These are phyloP conservation scores for Leuciscus waleckii DNA, from an alignment of 2,797 vertebrate genomes.

Conservation along the genomic window DNA sequence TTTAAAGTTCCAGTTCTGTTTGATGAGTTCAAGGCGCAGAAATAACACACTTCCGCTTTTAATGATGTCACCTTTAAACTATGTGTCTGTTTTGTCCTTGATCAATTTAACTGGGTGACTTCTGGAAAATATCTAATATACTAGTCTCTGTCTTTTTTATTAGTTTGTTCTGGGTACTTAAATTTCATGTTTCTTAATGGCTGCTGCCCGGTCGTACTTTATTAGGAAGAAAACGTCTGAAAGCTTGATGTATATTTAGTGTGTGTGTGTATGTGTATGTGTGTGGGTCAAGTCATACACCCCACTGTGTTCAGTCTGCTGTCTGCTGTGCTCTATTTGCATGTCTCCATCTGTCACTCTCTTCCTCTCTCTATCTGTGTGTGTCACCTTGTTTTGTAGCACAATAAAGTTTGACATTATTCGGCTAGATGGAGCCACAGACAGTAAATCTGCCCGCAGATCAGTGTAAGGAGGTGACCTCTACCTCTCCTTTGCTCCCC, in stretches of 20 bases:
- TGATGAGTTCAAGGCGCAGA: background rate
- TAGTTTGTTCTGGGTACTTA: background rate
- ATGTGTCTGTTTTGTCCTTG: background rate
- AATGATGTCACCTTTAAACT: background rate
- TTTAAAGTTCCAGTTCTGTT: background rate
- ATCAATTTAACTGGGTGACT: background rate
- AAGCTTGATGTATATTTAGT: constrained; percentile 22
- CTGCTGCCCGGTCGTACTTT: background rate
- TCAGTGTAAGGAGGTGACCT: background rate
- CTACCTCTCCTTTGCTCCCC: constrained; percentile 26
- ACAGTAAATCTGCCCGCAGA: background rate
- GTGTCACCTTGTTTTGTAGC: constrained; percentile 36
- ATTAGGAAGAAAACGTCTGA: constrained; percentile 27
- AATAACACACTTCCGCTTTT: background rate
- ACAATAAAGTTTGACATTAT: constrained; percentile 43
- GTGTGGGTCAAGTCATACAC: constrained; percentile 9
- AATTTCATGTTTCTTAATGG: background rate
- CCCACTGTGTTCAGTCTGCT: constrained; percentile 39
- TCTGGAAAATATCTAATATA: background rate
- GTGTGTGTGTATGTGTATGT: background rate
- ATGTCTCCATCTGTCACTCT: constrained; percentile 50
- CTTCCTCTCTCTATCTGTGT: background rate
- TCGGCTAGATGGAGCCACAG: background rate
- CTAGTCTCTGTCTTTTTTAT: background rate
- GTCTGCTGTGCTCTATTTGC: constrained; percentile 40